phyloP scores from a whole-genome alignment of 2,888 invertebrate species.

The Dasysyrphus tricinctus region DNA sequence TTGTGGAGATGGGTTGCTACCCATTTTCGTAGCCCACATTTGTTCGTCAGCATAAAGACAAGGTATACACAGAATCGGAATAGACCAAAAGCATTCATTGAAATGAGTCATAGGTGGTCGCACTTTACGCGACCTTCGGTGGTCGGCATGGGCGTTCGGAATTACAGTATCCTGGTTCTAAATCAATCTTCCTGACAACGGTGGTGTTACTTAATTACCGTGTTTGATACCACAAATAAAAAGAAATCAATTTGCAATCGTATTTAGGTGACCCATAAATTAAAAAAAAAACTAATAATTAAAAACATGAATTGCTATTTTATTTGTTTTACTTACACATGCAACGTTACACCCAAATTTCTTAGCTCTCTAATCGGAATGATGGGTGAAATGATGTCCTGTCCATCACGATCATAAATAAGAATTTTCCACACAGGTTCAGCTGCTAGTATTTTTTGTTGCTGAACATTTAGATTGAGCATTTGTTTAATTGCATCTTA shows the following conservation, averaged over 20 bases:
- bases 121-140: too few relatives aligned
- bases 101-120: too few relatives aligned
- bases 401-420: slow-evolving; percentile 97
- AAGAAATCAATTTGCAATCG: not conserved
- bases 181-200: not conserved
- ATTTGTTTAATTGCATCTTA: slow-evolving; percentile 96
- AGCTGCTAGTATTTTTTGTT: slow-evolving; percentile 89
- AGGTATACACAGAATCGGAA: too few relatives aligned
- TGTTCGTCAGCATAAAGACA: too few relatives aligned
- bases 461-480: slow-evolving; percentile 95
- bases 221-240: too few relatives aligned
- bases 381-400: slow-evolving; percentile 98
- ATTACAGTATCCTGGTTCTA: too few relatives aligned
- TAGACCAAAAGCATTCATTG: too few relatives aligned
- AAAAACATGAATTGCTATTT: not conserved
- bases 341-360: slow-evolving; percentile 98
- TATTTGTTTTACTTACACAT: slow-evolving; percentile 89
- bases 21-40: too few relatives aligned
- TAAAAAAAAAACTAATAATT: not conserved
- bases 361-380: slow-evolving; percentile 97
- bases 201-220: not conserved
- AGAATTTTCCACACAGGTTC: slow-evolving; percentile 98
- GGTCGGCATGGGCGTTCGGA: too few relatives aligned
- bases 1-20: too few relatives aligned
- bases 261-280: not conserved